Evolutionary conservation across 2,888 invertebrate genomes (phyloP).

Genomic region (Scrobipalpa costella): DNA sequence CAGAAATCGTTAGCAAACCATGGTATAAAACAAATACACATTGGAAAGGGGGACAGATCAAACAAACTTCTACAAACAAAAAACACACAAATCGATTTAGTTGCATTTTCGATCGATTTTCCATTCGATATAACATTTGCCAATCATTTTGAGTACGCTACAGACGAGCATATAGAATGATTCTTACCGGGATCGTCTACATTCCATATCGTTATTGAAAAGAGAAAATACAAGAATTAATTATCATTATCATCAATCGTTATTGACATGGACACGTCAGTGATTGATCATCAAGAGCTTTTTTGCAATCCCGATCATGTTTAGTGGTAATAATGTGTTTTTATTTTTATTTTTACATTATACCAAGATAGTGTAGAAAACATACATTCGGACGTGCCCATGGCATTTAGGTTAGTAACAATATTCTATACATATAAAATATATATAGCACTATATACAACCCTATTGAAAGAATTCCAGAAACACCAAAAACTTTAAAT

Average conservation of each 20-base stretch:
- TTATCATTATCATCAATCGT: constrained; percentile 39
- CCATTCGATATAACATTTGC: constrained; percentile 30
- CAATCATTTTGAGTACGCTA: constrained; percentile 35
- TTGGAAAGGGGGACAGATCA: constrained; percentile 29
- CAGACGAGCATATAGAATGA: constrained; percentile 27
- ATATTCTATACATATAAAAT: background rate
- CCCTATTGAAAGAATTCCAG: background rate
- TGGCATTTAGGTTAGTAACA: background rate
- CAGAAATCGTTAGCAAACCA: constrained; percentile 39
- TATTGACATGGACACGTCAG: constrained; percentile 13
- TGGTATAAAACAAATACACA: constrained; percentile 37
- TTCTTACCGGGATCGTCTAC: constrained; percentile 78
- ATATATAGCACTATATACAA: background rate
- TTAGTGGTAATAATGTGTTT: background rate
- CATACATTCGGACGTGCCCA: background rate
- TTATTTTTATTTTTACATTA: background rate
- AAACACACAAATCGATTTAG: constrained; percentile 48
- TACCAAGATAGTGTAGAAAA: background rate
- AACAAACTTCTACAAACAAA: constrained; percentile 26
- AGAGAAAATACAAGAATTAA: constrained; percentile 64
- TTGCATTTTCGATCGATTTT: constrained; percentile 42
- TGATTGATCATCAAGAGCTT: background rate
- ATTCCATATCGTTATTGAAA: constrained; percentile 74
- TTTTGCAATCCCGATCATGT: background rate
- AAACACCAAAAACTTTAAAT: background rate